A percentile compares a stretch with the other conserved stretches of the same genome.
Conservation (phyloP, 2,888 invertebrate genomes). For the Arctia plantaginis region DNA sequence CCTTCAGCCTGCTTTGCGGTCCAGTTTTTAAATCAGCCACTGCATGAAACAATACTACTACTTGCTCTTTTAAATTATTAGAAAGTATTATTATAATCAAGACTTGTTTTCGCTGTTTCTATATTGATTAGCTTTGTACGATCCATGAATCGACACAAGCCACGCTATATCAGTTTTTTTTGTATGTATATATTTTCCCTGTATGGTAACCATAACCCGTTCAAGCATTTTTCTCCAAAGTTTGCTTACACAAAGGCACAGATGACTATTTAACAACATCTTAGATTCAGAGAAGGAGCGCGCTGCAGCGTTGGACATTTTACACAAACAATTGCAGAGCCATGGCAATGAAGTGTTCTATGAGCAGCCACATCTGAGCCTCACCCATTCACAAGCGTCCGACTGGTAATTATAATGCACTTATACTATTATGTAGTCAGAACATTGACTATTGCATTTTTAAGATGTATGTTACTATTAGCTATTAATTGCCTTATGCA, state of each 20-base stretch:
- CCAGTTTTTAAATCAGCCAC: too few species aligned
- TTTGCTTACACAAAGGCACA: not conserved
- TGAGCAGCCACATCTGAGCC: constrained; percentile 66
- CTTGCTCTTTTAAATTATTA: too few species aligned
- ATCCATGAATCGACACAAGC: too few species aligned
- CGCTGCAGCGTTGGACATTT: constrained; percentile 55
- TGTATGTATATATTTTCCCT: too few species aligned
- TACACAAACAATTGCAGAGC: constrained; percentile 61
- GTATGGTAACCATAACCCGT: too few species aligned
- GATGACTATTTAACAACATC: not conserved
- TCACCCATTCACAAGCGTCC: constrained; percentile 65
- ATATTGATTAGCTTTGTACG: not conserved
- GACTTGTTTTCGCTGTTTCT: too few species aligned
- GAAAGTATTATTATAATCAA: too few species aligned
- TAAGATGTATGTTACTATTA: not conserved
- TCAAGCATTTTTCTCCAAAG: too few species aligned
- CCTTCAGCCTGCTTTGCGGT: too few species aligned
- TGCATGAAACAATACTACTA: too few species aligned
- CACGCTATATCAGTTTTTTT: too few species aligned
- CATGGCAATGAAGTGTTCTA: constrained; percentile 68
- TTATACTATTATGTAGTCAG: not conserved
- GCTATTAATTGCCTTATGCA: not conserved
- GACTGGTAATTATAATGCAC: constrained; percentile 60
- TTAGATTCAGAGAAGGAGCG: not conserved
- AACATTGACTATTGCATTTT: not conserved